These are phyloP conservation scores for Phrynosoma platyrhinos DNA, from an alignment of 2,113 vertebrate species.

Conservation along the genomic window DNA sequence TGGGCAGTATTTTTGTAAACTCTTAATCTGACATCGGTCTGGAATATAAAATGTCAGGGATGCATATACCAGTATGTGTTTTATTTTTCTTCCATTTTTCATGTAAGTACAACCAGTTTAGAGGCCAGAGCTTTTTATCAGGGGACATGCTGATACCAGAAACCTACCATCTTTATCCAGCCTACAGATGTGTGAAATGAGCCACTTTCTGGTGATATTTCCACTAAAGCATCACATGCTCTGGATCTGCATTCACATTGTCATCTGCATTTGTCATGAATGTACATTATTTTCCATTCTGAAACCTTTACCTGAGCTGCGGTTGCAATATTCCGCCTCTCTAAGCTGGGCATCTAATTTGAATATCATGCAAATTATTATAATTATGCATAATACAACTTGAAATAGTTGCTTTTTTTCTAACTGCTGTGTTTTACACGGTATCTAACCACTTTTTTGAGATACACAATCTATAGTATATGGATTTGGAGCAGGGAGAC, in stretches of 20 bases:
- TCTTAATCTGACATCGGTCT: background rate
- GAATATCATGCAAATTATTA: too few relatives aligned
- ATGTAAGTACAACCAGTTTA: too few relatives aligned
- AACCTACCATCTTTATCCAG: background rate
- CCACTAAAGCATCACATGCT: background rate
- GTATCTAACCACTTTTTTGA: too few relatives aligned
- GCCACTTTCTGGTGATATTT: background rate
- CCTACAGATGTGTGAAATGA: background rate
- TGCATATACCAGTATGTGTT: background rate
- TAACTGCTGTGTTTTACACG: too few relatives aligned
- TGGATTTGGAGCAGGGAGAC: too few relatives aligned
- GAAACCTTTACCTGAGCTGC: background rate
- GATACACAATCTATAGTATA: too few relatives aligned
- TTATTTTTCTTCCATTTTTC: background rate
- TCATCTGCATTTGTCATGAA: background rate
- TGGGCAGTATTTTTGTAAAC: background rate
- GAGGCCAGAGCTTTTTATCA: background rate
- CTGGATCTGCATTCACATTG: background rate
- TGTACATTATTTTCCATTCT: background rate
- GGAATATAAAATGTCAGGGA: background rate
- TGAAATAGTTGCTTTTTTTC: too few relatives aligned
- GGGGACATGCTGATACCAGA: background rate
- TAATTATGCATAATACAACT: too few relatives aligned
- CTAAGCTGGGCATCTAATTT: too few relatives aligned
- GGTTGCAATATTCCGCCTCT: too few relatives aligned